Percentiles rank a stretch among this genome's conserved stretches.
phyloP scores from a whole-genome alignment of 2,113 vertebrate genomes.

The Zapus hudsonius region DNA sequence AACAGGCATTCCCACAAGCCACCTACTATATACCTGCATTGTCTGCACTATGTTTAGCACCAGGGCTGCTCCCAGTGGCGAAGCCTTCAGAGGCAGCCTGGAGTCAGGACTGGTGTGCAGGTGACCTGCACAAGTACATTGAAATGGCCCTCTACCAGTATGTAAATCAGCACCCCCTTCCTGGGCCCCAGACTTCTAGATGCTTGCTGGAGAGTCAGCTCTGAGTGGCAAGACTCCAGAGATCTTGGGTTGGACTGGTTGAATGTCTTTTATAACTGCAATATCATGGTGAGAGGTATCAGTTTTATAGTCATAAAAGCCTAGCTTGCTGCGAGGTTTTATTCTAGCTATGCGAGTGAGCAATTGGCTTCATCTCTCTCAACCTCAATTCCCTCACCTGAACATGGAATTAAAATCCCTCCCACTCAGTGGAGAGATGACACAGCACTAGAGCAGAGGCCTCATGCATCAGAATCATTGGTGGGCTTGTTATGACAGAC shows the following conservation, averaged over 20 bases:
- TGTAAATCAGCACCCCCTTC: background rate
- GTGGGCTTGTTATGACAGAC: background rate
- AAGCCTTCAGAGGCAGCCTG: background rate
- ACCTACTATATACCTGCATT: background rate
- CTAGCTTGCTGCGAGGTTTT: background rate
- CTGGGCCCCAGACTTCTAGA: background rate
- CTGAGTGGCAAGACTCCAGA: background rate
- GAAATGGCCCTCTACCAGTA: background rate
- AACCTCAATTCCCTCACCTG: slow-evolving; percentile 32
- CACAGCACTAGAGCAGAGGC: background rate
- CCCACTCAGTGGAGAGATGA: background rate
- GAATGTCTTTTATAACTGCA: background rate
- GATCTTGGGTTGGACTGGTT: background rate
- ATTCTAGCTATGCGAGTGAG: background rate
- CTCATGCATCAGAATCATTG: background rate
- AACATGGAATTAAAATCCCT: background rate
- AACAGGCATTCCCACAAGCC: background rate
- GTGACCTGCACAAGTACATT: background rate
- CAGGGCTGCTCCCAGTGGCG: background rate
- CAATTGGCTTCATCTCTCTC: background rate
- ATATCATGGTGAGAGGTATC: background rate
- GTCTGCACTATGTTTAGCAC: background rate
- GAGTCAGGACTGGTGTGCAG: background rate
- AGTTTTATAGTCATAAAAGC: background rate
- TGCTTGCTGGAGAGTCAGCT: background rate